phyloP scores from a whole-genome alignment of 2,113 vertebrate genomes.

The Paracyprichromis sp. region DNA sequence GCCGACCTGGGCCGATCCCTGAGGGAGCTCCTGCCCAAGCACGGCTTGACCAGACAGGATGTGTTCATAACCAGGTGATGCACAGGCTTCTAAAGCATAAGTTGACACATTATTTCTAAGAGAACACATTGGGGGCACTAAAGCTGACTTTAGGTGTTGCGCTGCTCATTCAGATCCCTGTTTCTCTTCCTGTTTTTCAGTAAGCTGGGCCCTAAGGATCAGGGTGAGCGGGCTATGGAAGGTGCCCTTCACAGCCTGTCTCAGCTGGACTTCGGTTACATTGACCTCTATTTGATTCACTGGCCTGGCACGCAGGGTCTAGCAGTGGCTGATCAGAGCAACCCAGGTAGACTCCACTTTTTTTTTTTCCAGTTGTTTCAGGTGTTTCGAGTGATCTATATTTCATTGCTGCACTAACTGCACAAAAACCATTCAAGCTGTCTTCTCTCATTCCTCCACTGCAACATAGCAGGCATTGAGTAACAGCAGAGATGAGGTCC shows the following conservation, averaged over 20 bases:
- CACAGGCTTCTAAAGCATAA: background rate
- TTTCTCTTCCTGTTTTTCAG: slow-evolving; percentile 4
- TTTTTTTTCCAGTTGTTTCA: accelerated
- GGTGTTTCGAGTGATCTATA: background rate
- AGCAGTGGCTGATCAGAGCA: slow-evolving; percentile 57
- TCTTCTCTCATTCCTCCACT: background rate
- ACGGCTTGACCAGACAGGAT: slow-evolving; percentile 67
- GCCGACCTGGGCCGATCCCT: slow-evolving; percentile 66
- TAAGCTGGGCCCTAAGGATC: slow-evolving; percentile 74
- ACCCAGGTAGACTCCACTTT: slow-evolving; percentile 27
- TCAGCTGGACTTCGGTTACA: slow-evolving; percentile 68
- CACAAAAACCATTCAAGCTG: background rate
- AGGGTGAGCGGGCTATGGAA: slow-evolving; percentile 57
- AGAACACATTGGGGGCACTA: background rate
- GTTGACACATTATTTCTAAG: background rate
- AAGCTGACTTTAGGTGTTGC: background rate
- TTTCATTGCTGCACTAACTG: background rate
- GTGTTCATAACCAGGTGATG: slow-evolving; percentile 72
- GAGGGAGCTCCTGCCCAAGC: slow-evolving; percentile 66
- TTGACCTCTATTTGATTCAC: slow-evolving; percentile 80
- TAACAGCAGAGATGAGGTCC: background rate
- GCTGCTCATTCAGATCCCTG: background rate
- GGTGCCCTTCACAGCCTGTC: slow-evolving; percentile 69
- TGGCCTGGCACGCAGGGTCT: slow-evolving; percentile 79
- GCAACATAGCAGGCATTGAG: background rate